A percentile compares a stretch with the other conserved stretches of the same genome.
Evolutionary conservation across 1,140 invertebrate genomes (phyloP).

Genomic region (Octopus bimaculoides): DNA sequence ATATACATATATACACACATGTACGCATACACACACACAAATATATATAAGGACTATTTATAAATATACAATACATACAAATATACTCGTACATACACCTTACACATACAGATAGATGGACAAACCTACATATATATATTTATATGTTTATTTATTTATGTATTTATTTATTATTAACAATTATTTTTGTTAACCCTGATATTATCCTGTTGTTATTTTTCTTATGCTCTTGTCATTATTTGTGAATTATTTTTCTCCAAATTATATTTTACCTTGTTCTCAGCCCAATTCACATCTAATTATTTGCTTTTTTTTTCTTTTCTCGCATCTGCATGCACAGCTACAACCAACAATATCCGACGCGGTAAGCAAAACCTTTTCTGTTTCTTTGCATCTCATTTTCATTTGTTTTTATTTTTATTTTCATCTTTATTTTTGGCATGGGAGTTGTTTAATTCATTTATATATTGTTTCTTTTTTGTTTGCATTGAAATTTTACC

Average conservation of each 20-base stretch:
- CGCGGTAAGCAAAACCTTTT: slow-evolving; percentile 9
- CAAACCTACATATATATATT: not conserved
- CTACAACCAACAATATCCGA: not conserved
- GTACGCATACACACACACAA: not conserved
- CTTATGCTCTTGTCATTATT: not conserved
- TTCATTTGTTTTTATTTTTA: not conserved
- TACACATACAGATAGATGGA: not conserved
- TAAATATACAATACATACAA: not conserved
- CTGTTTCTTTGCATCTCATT: not conserved
- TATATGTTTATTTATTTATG: not conserved
- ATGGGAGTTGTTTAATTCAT: no score
- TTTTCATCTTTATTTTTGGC: not conserved
- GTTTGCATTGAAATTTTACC: no score
- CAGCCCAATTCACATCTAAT: slow-evolving; percentile 8
- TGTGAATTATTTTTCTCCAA: slow-evolving; percentile 7
- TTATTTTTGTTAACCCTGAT: not conserved
- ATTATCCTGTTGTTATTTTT: slow-evolving; percentile 2
- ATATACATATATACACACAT: not conserved
- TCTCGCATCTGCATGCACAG: slow-evolving; percentile 2
- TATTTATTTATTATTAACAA: not conserved
- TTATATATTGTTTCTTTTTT: no score
- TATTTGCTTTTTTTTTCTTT: not conserved
- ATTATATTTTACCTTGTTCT: not conserved
- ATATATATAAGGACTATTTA: not conserved
- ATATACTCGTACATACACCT: not conserved